These are phyloP conservation scores for Myiopsitta monachus DNA, from an alignment of 2,113 vertebrate species.

Conservation along the genomic window DNA sequence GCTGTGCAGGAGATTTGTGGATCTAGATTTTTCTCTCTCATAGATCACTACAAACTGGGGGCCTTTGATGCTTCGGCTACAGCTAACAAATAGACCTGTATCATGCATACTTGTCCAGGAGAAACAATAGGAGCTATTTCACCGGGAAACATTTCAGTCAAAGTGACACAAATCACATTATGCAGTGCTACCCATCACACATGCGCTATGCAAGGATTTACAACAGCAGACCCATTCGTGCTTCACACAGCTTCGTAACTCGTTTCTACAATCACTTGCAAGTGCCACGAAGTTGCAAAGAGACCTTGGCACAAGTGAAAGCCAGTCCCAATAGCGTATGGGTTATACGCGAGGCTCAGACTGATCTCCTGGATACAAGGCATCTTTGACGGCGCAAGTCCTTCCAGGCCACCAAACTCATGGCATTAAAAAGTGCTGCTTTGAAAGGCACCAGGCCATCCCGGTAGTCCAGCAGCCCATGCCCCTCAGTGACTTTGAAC, in stretches of 20 bases:
- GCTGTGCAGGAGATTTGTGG: neutral
- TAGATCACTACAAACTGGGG: fast-evolving
- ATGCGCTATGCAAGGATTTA: fast-evolving
- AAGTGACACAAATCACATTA: neutral
- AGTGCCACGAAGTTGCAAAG: neutral
- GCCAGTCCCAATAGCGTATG: neutral
- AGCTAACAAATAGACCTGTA: neutral
- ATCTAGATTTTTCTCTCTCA: neutral
- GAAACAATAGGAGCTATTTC: neutral
- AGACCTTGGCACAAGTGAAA: neutral
- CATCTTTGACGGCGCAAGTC: fast-evolving
- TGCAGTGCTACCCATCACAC: neutral
- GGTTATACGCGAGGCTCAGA: fast-evolving
- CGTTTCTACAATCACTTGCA: neutral
- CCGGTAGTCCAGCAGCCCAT: neutral
- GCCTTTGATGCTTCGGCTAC: neutral
- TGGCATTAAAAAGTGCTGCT: neutral
- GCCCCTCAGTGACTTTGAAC: neutral
- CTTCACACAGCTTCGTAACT: neutral
- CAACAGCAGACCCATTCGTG: neutral
- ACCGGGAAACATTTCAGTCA: no score
- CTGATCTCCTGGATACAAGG: neutral
- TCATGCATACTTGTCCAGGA: neutral
- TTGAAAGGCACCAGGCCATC: neutral
- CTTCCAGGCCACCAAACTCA: neutral